Evolutionary conservation across 2,113 vertebrate genomes (phyloP).

Genomic region (Tichodroma muraria): DNA sequence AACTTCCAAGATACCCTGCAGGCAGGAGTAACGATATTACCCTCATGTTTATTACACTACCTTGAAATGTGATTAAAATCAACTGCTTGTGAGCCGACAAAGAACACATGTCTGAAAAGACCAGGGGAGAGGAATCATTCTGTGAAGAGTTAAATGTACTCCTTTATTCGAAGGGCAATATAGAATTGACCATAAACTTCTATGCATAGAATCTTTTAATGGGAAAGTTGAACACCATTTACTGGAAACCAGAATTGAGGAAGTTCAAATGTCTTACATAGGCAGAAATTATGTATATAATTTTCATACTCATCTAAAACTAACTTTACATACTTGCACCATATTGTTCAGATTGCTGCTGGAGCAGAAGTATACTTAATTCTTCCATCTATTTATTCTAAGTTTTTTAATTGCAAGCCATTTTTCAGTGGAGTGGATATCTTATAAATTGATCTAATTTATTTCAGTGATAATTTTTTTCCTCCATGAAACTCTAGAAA

Average conservation of each 20-base stretch:
- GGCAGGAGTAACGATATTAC: slow-evolving; percentile 19
- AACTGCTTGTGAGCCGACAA: not conserved
- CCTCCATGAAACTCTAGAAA: not conserved
- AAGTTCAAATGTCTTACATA: not conserved
- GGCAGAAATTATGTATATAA: not conserved
- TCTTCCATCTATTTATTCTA: not conserved
- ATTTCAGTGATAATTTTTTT: not conserved
- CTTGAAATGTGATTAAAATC: slow-evolving; percentile 24
- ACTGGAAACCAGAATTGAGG: not conserved
- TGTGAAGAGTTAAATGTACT: not conserved
- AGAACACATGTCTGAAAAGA: not conserved
- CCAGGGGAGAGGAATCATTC: not conserved
- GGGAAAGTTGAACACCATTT: not conserved
- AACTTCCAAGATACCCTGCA: slow-evolving; percentile 23
- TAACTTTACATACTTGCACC: not conserved
- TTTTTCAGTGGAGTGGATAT: not conserved
- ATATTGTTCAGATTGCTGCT: not conserved
- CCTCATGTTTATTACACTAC: slow-evolving; percentile 4
- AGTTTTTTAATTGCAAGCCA: not conserved
- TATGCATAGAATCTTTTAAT: not conserved
- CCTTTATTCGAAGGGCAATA: not conserved
- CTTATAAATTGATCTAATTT: not conserved
- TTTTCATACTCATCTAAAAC: not conserved
- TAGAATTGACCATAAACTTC: not conserved
- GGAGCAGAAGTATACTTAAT: not conserved